Evolutionary conservation across 2,888 invertebrate genomes (phyloP), one percentile per base, ranked within the genome.

Genomic region (Zeuzera pyrina): DNA sequence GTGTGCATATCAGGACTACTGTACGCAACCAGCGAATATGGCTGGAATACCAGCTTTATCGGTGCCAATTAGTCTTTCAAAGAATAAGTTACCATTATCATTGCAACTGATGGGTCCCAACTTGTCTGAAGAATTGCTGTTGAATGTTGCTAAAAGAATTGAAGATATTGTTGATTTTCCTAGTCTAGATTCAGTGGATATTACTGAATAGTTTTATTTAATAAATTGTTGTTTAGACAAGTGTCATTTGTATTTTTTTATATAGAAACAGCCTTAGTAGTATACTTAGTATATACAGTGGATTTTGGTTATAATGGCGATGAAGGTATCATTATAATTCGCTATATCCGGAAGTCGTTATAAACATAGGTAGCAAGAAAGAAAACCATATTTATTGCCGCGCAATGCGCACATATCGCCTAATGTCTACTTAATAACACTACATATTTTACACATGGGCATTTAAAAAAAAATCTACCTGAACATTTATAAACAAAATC

Each of bases 1-100:
- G 55, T 93, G 94, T 65, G 91, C 93, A 0, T 84, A 91, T 25
- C 94, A 95, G 60, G 99, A 99, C 78, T 95, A 90, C 61, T 98
- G 95, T 58, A 98, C 98, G 0, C 97, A 97, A 57, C 93, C 98
- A 0, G 94, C 94, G 0, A 99, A 99, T 64, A 92, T 99, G 93
- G 96, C 98, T 21, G 98, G 98, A 1, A 84, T 97, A 34, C 97
- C 98, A 6, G 97, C 98, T 0, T 65, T 98, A 12, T 91, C 91
- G 2, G 72, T 98, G 39, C 98, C 98, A 0, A 88, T 95, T 30
- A 84, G 86, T 33, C 67, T 97, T 15, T 94, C 95, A 0, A 68
- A 65, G 15, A 85, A 86, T 32, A 89, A 90, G 3, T 68, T 97
- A 34, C 98, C 98, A 0, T 71, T 98, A 8, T 91, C 95, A 29